Percentiles rank a stretch among this genome's conserved stretches.
Evolutionary conservation across 2,797 vertebrate genomes (phyloP).

Genomic region (Pseudochaenichthys georgianus): DNA sequence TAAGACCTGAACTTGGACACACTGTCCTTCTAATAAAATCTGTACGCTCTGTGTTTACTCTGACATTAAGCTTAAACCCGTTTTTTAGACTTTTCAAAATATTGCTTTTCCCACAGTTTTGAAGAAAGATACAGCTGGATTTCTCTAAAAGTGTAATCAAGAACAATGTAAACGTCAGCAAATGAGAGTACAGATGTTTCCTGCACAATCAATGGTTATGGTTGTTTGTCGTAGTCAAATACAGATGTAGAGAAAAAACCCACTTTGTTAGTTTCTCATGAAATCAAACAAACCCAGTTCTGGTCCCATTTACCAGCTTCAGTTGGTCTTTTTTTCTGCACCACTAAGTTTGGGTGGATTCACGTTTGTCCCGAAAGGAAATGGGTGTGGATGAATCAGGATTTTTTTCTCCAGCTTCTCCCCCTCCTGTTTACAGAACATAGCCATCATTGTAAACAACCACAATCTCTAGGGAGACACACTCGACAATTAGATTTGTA

Average conservation of each 20-base stretch:
- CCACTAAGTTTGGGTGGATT: slow-evolving; percentile 31
- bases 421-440: slow-evolving; percentile 69
- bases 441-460: slow-evolving; percentile 66
- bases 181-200: background rate
- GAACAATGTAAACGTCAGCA: background rate
- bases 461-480: slow-evolving; percentile 27
- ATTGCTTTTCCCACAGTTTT: slow-evolving; percentile 8
- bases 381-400: slow-evolving; percentile 52
- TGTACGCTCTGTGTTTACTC: background rate
- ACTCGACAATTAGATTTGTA: slow-evolving; percentile 2
- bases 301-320: background rate
- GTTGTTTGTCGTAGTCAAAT: slow-evolving; percentile 9
- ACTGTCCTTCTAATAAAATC: background rate
- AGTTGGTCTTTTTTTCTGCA: background rate
- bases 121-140: background rate
- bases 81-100: slow-evolving; percentile 1
- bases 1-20: slow-evolving; percentile 6
- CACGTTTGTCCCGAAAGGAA: slow-evolving; percentile 51
- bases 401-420: slow-evolving; percentile 45
- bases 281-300: background rate
- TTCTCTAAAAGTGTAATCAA: background rate
- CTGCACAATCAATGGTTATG: background rate
- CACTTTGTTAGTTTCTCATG: background rate
- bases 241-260: background rate
- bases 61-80: slow-evolving; percentile 13